Conservation (phyloP, 2,888 invertebrate genomes). For the Aelia acuminata region DNA sequence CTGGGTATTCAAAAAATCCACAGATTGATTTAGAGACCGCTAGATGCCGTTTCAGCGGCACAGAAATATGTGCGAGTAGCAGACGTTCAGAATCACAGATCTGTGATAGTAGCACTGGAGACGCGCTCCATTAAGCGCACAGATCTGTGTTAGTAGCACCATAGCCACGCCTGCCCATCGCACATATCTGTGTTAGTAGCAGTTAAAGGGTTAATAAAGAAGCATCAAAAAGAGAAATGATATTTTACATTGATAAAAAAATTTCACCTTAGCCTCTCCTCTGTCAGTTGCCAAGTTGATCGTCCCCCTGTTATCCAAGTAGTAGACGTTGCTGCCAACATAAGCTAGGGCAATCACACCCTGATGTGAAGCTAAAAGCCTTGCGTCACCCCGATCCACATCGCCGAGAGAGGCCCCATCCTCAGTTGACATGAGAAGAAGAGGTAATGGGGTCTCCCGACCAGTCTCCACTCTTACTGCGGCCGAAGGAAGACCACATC, state of each 20-base stretch:
- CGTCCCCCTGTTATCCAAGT: conserved; percentile 74
- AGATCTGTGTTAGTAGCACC: too few relatives aligned
- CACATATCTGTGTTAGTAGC: too few relatives aligned
- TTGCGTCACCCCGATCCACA: conserved; percentile 79
- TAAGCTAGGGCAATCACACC: conserved; percentile 78
- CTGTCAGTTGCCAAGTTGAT: conserved; percentile 50
- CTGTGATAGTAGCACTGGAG: too few relatives aligned
- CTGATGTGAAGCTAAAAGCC: conserved; percentile 58
- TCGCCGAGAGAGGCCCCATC: conserved; percentile 83
- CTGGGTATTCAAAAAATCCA: too few relatives aligned
- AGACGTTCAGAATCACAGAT: too few relatives aligned
- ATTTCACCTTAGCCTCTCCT: conserved; percentile 31
- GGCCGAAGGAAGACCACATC: conserved; percentile 80
- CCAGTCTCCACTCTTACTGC: conserved; percentile 78
- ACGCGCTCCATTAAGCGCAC: too few relatives aligned
- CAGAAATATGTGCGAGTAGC: too few relatives aligned
- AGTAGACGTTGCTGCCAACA: conserved; percentile 76
- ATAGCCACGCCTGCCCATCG: too few relatives aligned
- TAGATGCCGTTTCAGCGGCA: too few relatives aligned
- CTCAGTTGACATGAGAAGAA: conserved; percentile 80
- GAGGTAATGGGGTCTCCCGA: conserved; percentile 84
- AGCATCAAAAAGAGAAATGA: not conserved
- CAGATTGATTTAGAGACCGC: too few relatives aligned
- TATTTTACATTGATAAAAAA: not conserved
- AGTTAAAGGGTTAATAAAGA: too few relatives aligned